Conservation (phyloP, 2,113 vertebrate genomes). For the Thomomys bottae region DNA sequence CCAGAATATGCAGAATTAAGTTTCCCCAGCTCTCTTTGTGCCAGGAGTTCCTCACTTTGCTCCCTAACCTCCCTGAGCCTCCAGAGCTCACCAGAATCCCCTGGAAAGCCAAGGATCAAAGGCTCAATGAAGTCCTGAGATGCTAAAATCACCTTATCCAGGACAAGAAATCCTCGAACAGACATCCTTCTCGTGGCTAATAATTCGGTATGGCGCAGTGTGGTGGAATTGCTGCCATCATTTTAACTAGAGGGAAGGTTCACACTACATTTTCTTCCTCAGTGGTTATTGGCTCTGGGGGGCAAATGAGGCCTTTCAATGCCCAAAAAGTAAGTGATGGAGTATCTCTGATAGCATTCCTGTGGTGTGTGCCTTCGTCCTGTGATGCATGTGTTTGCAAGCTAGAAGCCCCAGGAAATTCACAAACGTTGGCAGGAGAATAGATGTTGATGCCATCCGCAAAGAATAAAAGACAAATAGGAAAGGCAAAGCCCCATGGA, state of each 20-base stretch:
- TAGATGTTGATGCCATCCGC: not conserved
- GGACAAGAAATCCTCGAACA: not conserved
- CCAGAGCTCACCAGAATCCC: not conserved
- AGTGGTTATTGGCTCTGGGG: conserved; percentile 28
- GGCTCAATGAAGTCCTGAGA: not conserved
- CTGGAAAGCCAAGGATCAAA: not conserved
- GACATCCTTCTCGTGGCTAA: not conserved
- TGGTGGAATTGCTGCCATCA: not conserved
- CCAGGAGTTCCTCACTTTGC: not conserved
- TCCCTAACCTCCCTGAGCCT: not conserved
- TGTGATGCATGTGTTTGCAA: not conserved
- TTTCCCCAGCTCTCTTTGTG: no score
- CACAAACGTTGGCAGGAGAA: not conserved
- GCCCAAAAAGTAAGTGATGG: conserved; percentile 25
- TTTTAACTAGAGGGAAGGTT: not conserved
- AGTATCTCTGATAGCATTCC: not conserved
- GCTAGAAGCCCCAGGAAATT: conserved; percentile 45
- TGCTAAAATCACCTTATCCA: not conserved
- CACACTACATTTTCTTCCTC: conserved; percentile 31
- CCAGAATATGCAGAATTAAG: not conserved
- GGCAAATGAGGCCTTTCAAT: conserved; percentile 3
- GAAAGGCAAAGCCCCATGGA: not conserved
- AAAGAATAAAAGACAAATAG: conserved; percentile 31
- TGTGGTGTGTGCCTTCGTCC: not conserved
- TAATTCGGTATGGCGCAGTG: not conserved